These are phyloP conservation scores for Pseudois nayaur DNA, from an alignment of 2,113 vertebrate genomes.

Conservation along the genomic window DNA sequence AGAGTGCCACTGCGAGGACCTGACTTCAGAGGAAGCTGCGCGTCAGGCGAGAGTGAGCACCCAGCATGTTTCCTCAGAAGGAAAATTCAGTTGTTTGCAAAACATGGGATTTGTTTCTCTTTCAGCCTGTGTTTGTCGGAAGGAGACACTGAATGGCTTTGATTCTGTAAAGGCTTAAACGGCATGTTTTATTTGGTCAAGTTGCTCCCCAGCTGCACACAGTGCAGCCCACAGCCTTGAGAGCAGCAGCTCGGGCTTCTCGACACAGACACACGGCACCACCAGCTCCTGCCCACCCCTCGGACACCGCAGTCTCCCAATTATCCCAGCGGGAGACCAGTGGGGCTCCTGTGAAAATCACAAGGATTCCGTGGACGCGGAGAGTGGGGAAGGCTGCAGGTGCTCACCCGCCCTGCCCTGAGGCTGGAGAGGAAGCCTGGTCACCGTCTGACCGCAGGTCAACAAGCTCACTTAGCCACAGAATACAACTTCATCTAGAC, in stretches of 20 bases:
- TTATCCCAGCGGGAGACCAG: background rate
- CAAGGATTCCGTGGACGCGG: background rate
- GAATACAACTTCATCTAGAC: no score
- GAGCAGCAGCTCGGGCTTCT: conserved; percentile 2
- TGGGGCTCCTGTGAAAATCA: background rate
- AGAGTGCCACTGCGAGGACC: conserved; percentile 13
- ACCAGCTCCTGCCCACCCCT: background rate
- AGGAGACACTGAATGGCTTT: conserved; percentile 9
- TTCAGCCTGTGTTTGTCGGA: conserved; percentile 27
- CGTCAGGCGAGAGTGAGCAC: background rate
- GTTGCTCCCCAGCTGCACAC: conserved; percentile 31
- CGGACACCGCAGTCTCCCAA: background rate
- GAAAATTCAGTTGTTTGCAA: conserved; percentile 56
- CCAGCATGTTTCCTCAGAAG: conserved; percentile 29
- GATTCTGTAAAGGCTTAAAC: conserved; percentile 19
- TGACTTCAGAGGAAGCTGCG: conserved; percentile 11
- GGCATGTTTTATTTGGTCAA: conserved; percentile 7
- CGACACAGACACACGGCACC: background rate
- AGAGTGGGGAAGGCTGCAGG: background rate
- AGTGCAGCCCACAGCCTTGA: background rate
- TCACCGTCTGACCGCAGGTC: background rate
- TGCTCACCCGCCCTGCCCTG: background rate
- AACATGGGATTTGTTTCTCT: conserved; percentile 30
- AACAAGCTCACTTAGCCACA: background rate
- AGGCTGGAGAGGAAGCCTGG: background rate